phyloP scores from a whole-genome alignment of 2,113 vertebrate genomes.

The Dasypus novemcinctus region DNA sequence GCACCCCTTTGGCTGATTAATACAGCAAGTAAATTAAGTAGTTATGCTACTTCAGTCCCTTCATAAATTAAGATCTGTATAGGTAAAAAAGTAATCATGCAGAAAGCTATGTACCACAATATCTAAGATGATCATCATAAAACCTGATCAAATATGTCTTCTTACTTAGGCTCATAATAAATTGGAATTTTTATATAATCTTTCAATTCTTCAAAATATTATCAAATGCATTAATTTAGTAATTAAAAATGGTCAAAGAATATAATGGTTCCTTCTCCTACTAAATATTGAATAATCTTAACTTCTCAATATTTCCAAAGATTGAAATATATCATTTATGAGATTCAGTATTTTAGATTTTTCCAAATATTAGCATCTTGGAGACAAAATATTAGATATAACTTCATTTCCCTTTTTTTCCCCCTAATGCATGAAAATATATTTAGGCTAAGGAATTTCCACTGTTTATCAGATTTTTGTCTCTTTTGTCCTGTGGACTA shows the following conservation, averaged over 20 bases:
- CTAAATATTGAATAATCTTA: constrained; percentile 26
- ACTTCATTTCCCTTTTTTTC: constrained; percentile 13
- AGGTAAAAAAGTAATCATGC: background rate
- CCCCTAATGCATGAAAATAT: constrained; percentile 24
- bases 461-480: constrained; percentile 31
- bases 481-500: constrained; percentile 33
- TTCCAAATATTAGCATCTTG: constrained; percentile 27
- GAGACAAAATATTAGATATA: constrained; percentile 24
- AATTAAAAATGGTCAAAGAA: constrained; percentile 29
- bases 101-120: background rate
- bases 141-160: constrained; percentile 9
- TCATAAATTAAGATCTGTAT: background rate
- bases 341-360: constrained; percentile 51
- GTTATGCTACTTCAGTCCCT: background rate
- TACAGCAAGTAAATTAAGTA: background rate
- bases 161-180: constrained; percentile 31
- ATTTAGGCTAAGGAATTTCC: constrained; percentile 5
- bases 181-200: constrained; percentile 34
- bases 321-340: constrained; percentile 1
- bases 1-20: no score
- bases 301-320: constrained; percentile 32
- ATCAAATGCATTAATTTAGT: constrained; percentile 3
- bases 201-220: constrained; percentile 27
- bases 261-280: constrained; percentile 36
- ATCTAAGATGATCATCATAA: constrained; percentile 40